phyloP scores from a whole-genome alignment of 2,888 invertebrate genomes.

The Cryptus armator region DNA sequence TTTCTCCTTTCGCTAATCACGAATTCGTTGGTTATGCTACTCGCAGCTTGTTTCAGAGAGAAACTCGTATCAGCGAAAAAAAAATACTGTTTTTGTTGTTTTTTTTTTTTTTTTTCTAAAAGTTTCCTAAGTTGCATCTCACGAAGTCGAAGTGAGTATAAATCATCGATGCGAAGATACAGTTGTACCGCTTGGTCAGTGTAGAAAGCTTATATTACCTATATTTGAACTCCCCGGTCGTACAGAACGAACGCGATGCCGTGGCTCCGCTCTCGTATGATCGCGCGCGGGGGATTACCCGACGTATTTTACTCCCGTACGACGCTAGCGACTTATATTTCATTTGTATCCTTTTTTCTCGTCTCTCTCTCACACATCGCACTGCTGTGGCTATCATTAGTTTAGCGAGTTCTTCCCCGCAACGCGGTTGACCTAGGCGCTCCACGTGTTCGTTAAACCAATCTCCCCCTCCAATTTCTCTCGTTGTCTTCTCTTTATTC shows the following conservation, averaged over 20 bases:
- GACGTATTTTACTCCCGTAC: conserved; percentile 73
- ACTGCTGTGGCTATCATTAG: conserved; percentile 51
- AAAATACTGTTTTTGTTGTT: not conserved
- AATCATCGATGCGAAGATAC: not conserved
- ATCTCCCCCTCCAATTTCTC: conserved; percentile 15
- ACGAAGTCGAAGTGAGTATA: not conserved
- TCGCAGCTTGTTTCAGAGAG: not conserved
- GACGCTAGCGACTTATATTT: conserved; percentile 33
- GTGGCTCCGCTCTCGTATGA: conserved; percentile 21
- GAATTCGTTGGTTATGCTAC: too few species aligned
- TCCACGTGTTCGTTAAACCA: conserved; percentile 74
- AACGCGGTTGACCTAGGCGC: conserved; percentile 77
- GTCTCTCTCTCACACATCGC: conserved; percentile 24
- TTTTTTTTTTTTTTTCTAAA: not conserved
- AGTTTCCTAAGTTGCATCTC: not conserved
- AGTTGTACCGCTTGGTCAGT: not conserved
- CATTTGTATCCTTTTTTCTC: conserved; percentile 46
- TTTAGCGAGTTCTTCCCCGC: conserved; percentile 65
- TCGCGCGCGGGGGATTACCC: conserved; percentile 73
- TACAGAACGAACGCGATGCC: not conserved
- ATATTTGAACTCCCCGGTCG: conserved; percentile 20
- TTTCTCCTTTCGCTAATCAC: not conserved
- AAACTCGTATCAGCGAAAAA: not conserved
- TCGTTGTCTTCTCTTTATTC: conserved; percentile 36
- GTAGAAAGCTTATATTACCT: not conserved